phyloP scores from a whole-genome alignment of 2,888 invertebrate genomes.

The Pammene aurita region DNA sequence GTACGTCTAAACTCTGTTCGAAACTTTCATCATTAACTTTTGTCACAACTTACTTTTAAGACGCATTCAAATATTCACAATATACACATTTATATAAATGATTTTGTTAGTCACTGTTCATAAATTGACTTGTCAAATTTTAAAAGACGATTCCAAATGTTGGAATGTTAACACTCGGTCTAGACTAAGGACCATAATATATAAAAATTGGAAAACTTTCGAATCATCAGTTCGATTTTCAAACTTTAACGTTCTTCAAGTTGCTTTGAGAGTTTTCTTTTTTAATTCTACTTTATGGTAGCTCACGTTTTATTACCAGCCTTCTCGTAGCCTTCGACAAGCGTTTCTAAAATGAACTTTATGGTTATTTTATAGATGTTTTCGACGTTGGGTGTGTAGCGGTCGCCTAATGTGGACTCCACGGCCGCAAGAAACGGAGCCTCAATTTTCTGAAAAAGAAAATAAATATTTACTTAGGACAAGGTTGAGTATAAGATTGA shows the following conservation, averaged over 20 bases:
- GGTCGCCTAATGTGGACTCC: slow-evolving; percentile 92
- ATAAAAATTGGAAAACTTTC: slow-evolving; percentile 44
- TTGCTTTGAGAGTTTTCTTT: slow-evolving; percentile 35
- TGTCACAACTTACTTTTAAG: slow-evolving; percentile 46
- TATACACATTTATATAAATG: slow-evolving; percentile 52
- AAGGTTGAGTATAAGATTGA: neutral
- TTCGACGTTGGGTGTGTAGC: slow-evolving; percentile 95
- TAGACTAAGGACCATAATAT: slow-evolving; percentile 19
- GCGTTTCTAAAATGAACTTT: slow-evolving; percentile 93
- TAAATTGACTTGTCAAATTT: slow-evolving; percentile 35
- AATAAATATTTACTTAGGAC: slow-evolving; percentile 41
- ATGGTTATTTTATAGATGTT: slow-evolving; percentile 95
- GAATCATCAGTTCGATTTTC: slow-evolving; percentile 47
- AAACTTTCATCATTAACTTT: slow-evolving; percentile 28
- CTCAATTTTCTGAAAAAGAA: slow-evolving; percentile 91
- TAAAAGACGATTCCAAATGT: slow-evolving; percentile 40
- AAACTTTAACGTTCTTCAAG: slow-evolving; percentile 41
- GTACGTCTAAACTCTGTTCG: slow-evolving; percentile 22
- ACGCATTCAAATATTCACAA: slow-evolving; percentile 54
- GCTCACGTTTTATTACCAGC: slow-evolving; percentile 70
- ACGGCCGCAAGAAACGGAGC: slow-evolving; percentile 94
- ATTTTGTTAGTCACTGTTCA: slow-evolving; percentile 37
- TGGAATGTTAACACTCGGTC: slow-evolving; percentile 36
- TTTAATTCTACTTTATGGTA: slow-evolving; percentile 28
- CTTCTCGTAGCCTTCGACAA: slow-evolving; percentile 90